phyloP scores from a whole-genome alignment of 2,113 vertebrate species.

The Neopipo cinnamomea region DNA sequence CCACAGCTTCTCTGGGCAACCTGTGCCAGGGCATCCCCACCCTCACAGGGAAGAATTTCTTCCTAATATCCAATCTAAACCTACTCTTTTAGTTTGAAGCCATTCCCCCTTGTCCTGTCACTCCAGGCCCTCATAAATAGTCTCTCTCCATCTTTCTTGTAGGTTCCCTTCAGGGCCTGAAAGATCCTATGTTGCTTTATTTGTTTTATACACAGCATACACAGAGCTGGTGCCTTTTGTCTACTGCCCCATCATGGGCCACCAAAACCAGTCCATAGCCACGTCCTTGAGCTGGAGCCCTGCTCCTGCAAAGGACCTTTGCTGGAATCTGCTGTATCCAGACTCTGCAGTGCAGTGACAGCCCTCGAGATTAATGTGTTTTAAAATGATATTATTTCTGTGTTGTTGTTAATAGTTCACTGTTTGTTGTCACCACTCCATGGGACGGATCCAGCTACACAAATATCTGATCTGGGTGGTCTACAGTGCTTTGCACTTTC shows the following conservation, averaged over 20 bases:
- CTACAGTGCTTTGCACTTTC: not conserved
- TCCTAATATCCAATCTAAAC: not conserved
- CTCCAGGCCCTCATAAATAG: not conserved
- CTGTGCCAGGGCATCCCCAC: not conserved
- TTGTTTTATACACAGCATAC: not conserved
- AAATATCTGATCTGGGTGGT: not conserved
- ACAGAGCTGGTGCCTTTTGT: not conserved
- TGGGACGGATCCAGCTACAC: not conserved
- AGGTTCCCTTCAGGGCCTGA: not conserved
- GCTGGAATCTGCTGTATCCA: not conserved
- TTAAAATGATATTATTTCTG: not conserved
- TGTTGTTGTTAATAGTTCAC: constrained; percentile 16
- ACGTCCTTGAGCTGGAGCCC: not conserved
- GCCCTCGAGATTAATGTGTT: not conserved
- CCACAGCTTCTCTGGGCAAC: not conserved
- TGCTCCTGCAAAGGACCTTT: not conserved
- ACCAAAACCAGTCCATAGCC: not conserved
- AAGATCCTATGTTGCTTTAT: not conserved
- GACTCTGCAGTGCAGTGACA: not conserved
- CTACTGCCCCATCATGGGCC: rapidly evolving
- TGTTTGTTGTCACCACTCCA: not conserved
- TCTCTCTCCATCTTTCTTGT: not conserved
- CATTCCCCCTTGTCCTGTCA: not conserved
- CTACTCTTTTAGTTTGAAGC: not conserved
- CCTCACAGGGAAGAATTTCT: rapidly evolving